Evolutionary conservation across 2,888 invertebrate genomes (phyloP).

Genomic region (Bembecia ichneumoniformis): DNA sequence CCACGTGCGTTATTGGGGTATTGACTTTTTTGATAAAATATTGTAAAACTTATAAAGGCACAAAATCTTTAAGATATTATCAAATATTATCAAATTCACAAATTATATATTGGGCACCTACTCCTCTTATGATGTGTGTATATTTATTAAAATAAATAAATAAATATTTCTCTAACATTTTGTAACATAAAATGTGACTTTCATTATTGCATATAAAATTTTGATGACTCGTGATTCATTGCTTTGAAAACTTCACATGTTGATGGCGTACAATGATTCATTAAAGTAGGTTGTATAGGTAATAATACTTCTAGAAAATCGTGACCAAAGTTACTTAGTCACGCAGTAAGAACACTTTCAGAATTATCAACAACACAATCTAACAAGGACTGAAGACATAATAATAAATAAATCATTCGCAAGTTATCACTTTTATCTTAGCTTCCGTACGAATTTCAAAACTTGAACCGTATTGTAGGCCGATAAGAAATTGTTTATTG

Average conservation of each 20-base stretch:
- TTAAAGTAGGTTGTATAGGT: background rate
- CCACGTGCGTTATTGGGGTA: too few relatives aligned
- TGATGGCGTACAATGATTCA: background rate
- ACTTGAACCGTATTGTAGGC: too few relatives aligned
- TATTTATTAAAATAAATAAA: too few relatives aligned
- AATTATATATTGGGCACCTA: too few relatives aligned
- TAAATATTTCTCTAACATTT: background rate
- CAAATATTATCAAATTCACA: too few relatives aligned
- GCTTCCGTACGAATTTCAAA: background rate
- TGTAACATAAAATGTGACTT: background rate
- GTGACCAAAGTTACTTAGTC: slow-evolving; percentile 58
- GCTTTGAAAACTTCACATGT: background rate
- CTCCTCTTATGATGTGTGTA: too few relatives aligned
- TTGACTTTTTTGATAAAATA: too few relatives aligned
- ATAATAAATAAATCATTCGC: slow-evolving; percentile 17
- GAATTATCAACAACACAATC: slow-evolving; percentile 25
- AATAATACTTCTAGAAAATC: slow-evolving; percentile 13
- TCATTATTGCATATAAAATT: background rate
- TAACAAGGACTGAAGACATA: slow-evolving; percentile 13
- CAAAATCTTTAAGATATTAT: too few relatives aligned
- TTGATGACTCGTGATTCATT: background rate
- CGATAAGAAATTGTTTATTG: too few relatives aligned
- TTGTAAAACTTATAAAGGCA: too few relatives aligned
- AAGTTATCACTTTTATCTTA: slow-evolving; percentile 7
- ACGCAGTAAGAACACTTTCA: slow-evolving; percentile 38